A percentile compares a stretch with the other conserved stretches of the same genome.
Evolutionary conservation across 2,113 vertebrate genomes (phyloP).

Genomic region (Buteo buteo): DNA sequence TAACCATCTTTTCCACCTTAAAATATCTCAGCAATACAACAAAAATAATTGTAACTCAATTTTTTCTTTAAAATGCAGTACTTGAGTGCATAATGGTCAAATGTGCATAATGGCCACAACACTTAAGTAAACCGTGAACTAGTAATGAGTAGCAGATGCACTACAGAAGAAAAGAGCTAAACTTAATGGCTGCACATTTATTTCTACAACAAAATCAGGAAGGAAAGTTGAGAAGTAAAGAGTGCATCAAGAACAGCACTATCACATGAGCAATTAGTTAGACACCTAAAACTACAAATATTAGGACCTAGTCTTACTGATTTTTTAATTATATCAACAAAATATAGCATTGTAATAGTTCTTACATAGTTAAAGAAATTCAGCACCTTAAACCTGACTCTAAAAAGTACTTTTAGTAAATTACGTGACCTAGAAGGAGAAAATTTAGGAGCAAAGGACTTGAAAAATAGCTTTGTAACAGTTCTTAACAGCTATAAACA

Average conservation of each 20-base stretch:
- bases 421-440: not conserved
- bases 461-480: not conserved
- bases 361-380: not conserved
- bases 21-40: not conserved
- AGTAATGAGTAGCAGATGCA: not conserved
- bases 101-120: not conserved
- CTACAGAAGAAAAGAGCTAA: not conserved
- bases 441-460: not conserved
- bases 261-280: not conserved
- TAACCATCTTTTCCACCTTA: not conserved
- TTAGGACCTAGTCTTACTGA: not conserved
- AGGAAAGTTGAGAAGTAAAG: not conserved
- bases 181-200: not conserved
- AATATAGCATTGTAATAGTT: not conserved
- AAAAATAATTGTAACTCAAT: not conserved
- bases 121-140: not conserved
- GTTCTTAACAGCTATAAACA: not conserved
- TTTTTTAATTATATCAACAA: not conserved
- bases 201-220: not conserved
- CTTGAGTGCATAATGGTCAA: not conserved
- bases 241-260: not conserved
- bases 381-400: not conserved
- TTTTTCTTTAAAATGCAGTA: not conserved
- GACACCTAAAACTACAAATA: not conserved
- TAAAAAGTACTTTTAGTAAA: not conserved